Conservation (phyloP, 2,113 vertebrate genomes). For the Rhinolophus ferrumequinum region DNA sequence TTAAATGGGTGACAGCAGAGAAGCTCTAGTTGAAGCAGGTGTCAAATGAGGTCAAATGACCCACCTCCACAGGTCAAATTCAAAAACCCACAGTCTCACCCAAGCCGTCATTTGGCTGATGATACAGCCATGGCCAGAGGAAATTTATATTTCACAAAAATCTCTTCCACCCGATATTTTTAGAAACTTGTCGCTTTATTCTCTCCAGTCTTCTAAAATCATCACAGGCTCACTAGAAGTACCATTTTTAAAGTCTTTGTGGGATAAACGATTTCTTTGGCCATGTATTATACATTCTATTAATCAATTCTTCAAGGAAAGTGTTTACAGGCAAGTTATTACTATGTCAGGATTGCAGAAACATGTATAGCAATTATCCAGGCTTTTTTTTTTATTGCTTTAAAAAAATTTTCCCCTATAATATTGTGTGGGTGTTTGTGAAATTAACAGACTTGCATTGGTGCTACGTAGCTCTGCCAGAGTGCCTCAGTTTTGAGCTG, state of each 20-base stretch:
- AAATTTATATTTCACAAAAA: background rate
- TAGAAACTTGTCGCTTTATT: background rate
- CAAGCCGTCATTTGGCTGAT: background rate
- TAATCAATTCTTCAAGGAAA: conserved; percentile 52
- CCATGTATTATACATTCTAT: background rate
- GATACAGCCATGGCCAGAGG: background rate
- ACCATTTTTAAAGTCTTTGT: conserved; percentile 15
- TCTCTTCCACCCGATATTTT: background rate
- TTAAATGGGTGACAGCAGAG: background rate
- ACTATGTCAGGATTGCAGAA: conserved; percentile 75
- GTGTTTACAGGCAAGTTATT: conserved; percentile 52
- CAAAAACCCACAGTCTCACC: background rate
- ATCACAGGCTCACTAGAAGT: background rate
- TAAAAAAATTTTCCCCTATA: conserved; percentile 32
- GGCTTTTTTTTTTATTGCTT: conserved; percentile 30
- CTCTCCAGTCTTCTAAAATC: background rate
- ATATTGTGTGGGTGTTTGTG: conserved; percentile 67
- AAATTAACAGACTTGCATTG: conserved; percentile 57
- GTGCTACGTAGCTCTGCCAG: conserved; percentile 1
- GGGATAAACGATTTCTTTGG: conserved; percentile 31
- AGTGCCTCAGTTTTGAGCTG: conserved; percentile 14
- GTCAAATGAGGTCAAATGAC: background rate
- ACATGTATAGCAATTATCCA: conserved; percentile 72
- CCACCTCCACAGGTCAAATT: background rate
- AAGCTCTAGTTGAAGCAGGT: background rate